These are phyloP conservation scores for Amitus sp. DNA, from an alignment of 2,888 invertebrate species.

Conservation along the genomic window DNA sequence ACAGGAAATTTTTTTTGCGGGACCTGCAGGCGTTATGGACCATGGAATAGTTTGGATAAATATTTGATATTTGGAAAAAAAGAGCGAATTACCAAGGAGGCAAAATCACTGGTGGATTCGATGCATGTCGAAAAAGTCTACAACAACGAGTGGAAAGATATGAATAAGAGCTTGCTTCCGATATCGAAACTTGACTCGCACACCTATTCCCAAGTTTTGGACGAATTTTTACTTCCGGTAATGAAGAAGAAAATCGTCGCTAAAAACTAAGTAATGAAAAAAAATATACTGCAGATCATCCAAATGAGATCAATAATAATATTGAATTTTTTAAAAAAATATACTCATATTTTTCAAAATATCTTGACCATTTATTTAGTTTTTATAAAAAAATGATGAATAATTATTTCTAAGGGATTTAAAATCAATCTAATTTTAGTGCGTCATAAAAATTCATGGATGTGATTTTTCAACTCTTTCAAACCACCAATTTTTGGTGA, in stretches of 20 bases:
- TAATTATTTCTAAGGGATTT: too few species aligned
- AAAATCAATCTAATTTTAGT: too few species aligned
- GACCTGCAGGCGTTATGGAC: conserved; percentile 74
- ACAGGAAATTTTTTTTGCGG: conserved; percentile 78
- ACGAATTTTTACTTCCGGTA: conserved; percentile 71
- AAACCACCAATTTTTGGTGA: too few species aligned
- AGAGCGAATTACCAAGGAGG: conserved; percentile 43
- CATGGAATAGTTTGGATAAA: conserved; percentile 72
- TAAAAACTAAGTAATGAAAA: conserved; percentile 15
- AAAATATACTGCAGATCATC: conserved; percentile 49
- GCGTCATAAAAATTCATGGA: too few species aligned
- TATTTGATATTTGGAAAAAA: conserved; percentile 60
- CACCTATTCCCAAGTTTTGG: conserved; percentile 66
- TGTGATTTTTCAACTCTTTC: too few species aligned
- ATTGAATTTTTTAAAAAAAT: too few species aligned
- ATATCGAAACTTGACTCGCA: conserved; percentile 67
- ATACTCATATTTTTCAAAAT: too few species aligned
- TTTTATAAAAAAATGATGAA: too few species aligned
- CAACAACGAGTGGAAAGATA: conserved; percentile 66
- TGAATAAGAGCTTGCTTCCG: conserved; percentile 65
- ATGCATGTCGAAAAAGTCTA: conserved; percentile 59
- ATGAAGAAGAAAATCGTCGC: conserved; percentile 42
- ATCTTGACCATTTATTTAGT: too few species aligned
- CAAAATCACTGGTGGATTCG: conserved; percentile 40
- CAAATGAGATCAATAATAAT: too few species aligned